Evolutionary conservation across 2,113 vertebrate species (phyloP).

Genomic region (Speoplatyrhinus poulsoni): DNA sequence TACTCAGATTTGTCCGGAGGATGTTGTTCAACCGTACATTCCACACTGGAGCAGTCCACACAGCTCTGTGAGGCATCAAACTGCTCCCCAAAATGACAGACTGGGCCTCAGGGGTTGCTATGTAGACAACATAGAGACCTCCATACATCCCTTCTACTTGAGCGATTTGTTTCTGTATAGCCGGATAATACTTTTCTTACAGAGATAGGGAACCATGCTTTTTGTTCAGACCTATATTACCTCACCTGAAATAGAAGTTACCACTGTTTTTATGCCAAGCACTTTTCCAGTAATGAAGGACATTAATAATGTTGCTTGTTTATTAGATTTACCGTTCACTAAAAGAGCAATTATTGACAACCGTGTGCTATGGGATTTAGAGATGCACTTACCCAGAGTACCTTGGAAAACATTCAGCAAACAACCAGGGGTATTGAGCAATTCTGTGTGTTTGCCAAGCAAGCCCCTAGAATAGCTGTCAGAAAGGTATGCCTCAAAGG

Average conservation of each 20-base stretch:
- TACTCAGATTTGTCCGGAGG: constrained; percentile 60
- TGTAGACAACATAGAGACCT: constrained; percentile 5
- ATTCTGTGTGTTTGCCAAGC: constrained; percentile 51
- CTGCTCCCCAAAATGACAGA: constrained; percentile 30
- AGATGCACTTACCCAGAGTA: neutral
- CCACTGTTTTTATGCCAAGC: neutral
- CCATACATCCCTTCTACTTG: constrained; percentile 4
- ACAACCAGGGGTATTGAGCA: constrained; percentile 25
- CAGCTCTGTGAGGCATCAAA: constrained; percentile 34
- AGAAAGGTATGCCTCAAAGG: constrained; percentile 29
- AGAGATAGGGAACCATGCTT: constrained; percentile 2
- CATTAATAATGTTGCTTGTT: neutral
- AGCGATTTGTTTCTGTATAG: constrained; percentile 7
- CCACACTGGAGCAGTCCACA: constrained; percentile 44
- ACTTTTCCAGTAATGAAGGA: neutral
- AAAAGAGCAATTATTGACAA: no score
- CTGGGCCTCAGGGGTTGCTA: neutral
- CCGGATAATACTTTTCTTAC: constrained; percentile 32
- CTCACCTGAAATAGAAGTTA: neutral
- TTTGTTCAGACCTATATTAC: neutral
- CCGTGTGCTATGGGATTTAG: neutral
- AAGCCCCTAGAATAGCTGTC: constrained; percentile 45
- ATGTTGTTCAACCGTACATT: constrained; percentile 60
- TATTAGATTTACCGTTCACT: neutral
- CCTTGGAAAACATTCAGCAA: neutral